Percentiles rank a stretch among this genome's conserved stretches.
Conservation (phyloP, 2,888 invertebrate species). For the Gibbula magus region DNA sequence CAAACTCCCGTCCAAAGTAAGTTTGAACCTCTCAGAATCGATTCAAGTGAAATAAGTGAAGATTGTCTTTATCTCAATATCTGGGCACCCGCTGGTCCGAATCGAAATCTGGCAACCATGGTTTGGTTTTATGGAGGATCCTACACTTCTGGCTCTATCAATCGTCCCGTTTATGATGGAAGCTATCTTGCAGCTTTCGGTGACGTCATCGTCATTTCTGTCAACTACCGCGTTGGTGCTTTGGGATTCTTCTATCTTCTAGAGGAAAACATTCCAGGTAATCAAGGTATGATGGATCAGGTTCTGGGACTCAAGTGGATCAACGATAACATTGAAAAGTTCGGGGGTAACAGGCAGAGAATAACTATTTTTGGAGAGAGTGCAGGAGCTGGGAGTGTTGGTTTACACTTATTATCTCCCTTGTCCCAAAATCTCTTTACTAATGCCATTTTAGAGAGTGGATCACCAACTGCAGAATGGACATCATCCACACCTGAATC, state of each 20-base stretch:
- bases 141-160: slow-evolving; percentile 93
- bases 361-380: slow-evolving; percentile 64
- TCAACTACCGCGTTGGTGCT: slow-evolving; percentile 92
- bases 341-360: slow-evolving; percentile 56
- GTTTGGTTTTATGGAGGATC: slow-evolving; percentile 96
- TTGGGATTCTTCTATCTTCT: slow-evolving; percentile 94
- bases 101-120: slow-evolving; percentile 81
- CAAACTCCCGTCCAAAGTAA: no score
- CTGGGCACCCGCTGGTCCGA: background rate
- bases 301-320: slow-evolving; percentile 94
- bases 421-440: slow-evolving; percentile 48
- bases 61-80: slow-evolving; percentile 79
- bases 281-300: slow-evolving; percentile 95
- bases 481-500: slow-evolving; percentile 34
- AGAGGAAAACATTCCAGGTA: slow-evolving; percentile 82
- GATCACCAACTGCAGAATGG: slow-evolving; percentile 48
- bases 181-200: slow-evolving; percentile 88
- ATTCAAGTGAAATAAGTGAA: slow-evolving; percentile 73
- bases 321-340: slow-evolving; percentile 85
- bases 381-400: slow-evolving; percentile 53
- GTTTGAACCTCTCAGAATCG: no score
- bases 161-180: slow-evolving; percentile 77
- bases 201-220: slow-evolving; percentile 94
- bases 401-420: slow-evolving; percentile 56
- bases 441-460: slow-evolving; percentile 58